Base-by-base conservation (phyloP, 1,140 invertebrate genomes). In the Solenopsis invicta region DNA sequence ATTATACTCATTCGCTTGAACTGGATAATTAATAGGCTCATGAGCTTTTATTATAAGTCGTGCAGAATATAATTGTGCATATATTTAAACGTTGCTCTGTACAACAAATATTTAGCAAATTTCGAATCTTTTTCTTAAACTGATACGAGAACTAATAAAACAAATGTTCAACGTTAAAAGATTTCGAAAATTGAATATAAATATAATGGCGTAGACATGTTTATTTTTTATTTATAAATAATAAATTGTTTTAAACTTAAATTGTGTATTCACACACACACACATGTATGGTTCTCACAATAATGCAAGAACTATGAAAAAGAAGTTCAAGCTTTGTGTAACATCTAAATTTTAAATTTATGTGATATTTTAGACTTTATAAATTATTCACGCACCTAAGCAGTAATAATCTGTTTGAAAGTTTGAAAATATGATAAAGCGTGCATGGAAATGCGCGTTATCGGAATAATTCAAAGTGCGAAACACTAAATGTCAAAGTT, bases 391-490 rank as follows among this genome's bases (percentile, higher is more conserved):
- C 41, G 16, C 29, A 24, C 34, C 50, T 45, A 67, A 81, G 37
- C 21, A 71, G 41, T 59, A 41, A 81, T 81, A 81, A 71, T 69
- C 18, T 18, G 21, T 29, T 29, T 0, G 5, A 24, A 81, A 71
- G 12, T 56, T n/a, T n/a, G 9, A 24, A 78, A 64, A n/a, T 8
- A 13, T 34, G 8, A 80, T 71, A 45, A 81, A 80, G 37, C 24
- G 4, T 1, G 10, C 24, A 69, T n/a, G 13, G 10, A 78, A 62
- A n/a, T 29, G 21, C 29, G 21, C 59, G 16, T 71, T 81, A 48
- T 13, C 78, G 78, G 56, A 81, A 81, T 81, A 81, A 71, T 59
- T 81, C 37, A 71, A 81, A 81, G 50, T 54, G 34, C 64, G 41
- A 69, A 56, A 56, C 21, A 52, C 50, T 13, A 71, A 71, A 29